These are phyloP conservation scores for Ctenopoma multispine DNA, from an alignment of 2,797 vertebrate species.

Conservation along the genomic window DNA sequence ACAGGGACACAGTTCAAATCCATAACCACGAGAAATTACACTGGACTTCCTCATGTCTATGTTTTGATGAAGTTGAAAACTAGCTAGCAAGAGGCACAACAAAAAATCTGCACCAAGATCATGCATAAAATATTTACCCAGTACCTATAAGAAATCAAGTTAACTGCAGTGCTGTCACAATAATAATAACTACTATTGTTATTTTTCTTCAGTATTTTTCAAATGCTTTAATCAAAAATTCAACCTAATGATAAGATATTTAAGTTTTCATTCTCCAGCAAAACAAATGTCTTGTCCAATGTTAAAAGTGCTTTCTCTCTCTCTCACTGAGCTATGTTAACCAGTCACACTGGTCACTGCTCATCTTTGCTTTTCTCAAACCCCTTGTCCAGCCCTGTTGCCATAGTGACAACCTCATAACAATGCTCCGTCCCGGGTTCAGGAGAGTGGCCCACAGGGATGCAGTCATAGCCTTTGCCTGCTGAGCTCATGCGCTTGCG, in stretches of 20 bases:
- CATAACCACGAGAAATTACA: constrained; percentile 7
- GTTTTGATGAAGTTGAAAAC: constrained; percentile 22
- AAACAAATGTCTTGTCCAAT: neutral
- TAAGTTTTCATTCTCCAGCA: too few relatives aligned
- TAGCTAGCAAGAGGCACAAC: constrained; percentile 3
- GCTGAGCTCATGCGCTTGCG: constrained; percentile 86
- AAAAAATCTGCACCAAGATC: constrained; percentile 12
- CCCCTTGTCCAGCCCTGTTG: constrained; percentile 84
- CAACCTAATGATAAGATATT: too few relatives aligned
- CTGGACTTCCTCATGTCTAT: neutral
- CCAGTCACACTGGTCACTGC: constrained; percentile 51
- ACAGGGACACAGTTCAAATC: constrained; percentile 38
- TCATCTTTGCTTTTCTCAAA: constrained; percentile 89
- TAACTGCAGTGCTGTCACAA: constrained; percentile 45
- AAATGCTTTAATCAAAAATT: constrained; percentile 1
- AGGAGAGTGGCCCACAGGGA: constrained; percentile 74
- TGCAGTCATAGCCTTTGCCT: constrained; percentile 87
- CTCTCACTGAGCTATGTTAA: neutral
- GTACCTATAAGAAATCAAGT: neutral
- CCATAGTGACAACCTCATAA: constrained; percentile 82
- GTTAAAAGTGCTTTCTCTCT: neutral
- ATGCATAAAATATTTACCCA: neutral
- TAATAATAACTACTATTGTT: neutral
- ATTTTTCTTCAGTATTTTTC: neutral
- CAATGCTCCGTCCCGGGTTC: constrained; percentile 85